Evolutionary conservation across 2,797 vertebrate genomes (phyloP).

Genomic region (Mormyrus proboscirostris): DNA sequence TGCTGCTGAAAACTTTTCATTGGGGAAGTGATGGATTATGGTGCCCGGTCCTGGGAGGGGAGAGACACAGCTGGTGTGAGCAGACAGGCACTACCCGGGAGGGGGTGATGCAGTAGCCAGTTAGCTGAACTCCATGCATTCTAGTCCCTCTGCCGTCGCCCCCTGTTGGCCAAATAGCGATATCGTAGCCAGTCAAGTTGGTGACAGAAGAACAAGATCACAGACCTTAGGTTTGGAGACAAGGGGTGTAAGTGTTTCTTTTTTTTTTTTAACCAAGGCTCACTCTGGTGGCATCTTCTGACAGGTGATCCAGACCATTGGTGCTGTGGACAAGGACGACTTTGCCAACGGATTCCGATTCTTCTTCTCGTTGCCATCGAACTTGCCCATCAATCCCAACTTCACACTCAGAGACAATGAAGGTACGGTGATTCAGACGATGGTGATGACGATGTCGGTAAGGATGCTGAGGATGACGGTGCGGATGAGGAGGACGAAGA

Average conservation of each 20-base stretch:
- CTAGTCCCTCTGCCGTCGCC: background rate
- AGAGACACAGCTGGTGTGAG: background rate
- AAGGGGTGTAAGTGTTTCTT: background rate
- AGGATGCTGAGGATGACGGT: background rate
- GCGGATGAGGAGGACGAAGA: background rate
- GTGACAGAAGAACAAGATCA: background rate
- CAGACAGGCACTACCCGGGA: background rate
- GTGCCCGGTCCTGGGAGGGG: background rate
- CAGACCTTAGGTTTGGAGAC: background rate
- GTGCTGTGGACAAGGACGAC: slow-evolving; percentile 87
- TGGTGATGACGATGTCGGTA: background rate
- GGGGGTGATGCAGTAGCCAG: slow-evolving; percentile 34
- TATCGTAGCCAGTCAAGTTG: background rate
- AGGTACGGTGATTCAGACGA: slow-evolving; percentile 66
- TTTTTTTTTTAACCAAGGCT: background rate
- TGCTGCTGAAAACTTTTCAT: background rate
- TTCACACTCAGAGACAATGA: slow-evolving; percentile 95
- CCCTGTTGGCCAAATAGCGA: background rate
- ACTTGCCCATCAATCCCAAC: slow-evolving; percentile 81
- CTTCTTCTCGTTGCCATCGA: slow-evolving; percentile 75
- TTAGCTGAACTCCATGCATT: slow-evolving; percentile 36
- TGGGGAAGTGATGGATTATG: background rate
- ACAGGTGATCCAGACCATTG: slow-evolving; percentile 90
- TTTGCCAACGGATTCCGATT: slow-evolving; percentile 89
- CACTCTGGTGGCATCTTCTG: background rate